phyloP scores from a whole-genome alignment of 2,888 invertebrate genomes.

The Protula sp. region DNA sequence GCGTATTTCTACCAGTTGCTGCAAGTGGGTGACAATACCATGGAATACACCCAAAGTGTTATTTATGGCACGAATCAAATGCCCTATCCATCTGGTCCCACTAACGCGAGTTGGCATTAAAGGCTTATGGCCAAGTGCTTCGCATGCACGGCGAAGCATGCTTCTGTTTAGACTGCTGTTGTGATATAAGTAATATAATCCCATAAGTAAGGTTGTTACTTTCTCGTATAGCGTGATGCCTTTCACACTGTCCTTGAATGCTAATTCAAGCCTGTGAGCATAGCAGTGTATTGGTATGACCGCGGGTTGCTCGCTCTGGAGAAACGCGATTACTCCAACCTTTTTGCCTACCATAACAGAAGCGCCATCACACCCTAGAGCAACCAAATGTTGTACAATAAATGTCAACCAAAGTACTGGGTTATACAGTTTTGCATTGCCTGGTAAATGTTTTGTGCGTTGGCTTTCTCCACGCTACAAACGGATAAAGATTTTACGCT shows the following conservation, averaged over 20 bases:
- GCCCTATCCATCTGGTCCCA: slow-evolving; percentile 9
- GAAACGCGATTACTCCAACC: background rate
- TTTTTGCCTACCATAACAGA: background rate
- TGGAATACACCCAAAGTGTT: too few species aligned
- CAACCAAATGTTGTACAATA: too few species aligned
- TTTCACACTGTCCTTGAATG: slow-evolving; percentile 1
- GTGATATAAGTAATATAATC: slow-evolving; percentile 1
- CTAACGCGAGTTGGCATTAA: slow-evolving; percentile 8
- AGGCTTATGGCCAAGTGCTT: background rate
- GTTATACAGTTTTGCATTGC: too few species aligned
- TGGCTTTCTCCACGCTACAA: too few species aligned
- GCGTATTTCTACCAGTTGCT: too few species aligned
- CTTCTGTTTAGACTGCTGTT: slow-evolving; percentile 4
- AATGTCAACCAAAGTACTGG: too few species aligned
- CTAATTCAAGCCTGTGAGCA: slow-evolving; percentile 2
- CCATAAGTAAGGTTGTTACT: background rate
- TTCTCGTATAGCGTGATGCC: background rate
- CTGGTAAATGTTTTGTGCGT: too few species aligned
- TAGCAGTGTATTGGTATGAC: slow-evolving; percentile 2
- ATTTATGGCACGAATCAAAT: slow-evolving; percentile 5
- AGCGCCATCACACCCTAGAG: background rate
- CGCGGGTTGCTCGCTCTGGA: background rate
- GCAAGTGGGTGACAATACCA: too few species aligned
- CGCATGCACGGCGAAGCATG: background rate
- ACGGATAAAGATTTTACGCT: too few species aligned